These are phyloP conservation scores for Cryptophagus acutangulus DNA, from an alignment of 2,888 invertebrate species.

Conservation along the genomic window DNA sequence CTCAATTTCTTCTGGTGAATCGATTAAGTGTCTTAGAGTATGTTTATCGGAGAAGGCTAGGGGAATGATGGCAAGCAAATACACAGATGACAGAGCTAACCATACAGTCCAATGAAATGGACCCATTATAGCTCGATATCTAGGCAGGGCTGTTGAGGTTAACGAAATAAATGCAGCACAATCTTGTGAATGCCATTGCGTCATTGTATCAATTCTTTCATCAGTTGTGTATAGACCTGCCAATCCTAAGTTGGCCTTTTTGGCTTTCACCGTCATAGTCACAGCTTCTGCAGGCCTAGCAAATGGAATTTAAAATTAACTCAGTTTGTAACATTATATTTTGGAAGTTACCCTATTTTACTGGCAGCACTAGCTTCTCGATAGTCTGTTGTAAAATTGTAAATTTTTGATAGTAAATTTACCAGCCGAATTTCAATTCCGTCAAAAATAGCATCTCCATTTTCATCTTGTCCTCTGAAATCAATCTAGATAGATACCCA, in stretches of 20 bases:
- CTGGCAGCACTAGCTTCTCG: slow-evolving; percentile 53
- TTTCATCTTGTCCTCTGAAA: slow-evolving; percentile 41
- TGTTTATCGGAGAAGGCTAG: slow-evolving; percentile 69
- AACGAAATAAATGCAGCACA: slow-evolving; percentile 74
- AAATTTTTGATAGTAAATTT: slow-evolving; percentile 55
- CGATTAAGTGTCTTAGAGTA: slow-evolving; percentile 59
- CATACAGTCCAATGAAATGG: slow-evolving; percentile 80
- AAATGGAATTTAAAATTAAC: too few relatives aligned
- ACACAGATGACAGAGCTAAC: slow-evolving; percentile 66
- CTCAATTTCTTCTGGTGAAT: slow-evolving; percentile 68
- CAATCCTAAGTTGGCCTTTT: slow-evolving; percentile 62
- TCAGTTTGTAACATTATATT: slow-evolving; percentile 1
- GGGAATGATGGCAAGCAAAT: slow-evolving; percentile 69
- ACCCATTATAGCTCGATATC: slow-evolving; percentile 77
- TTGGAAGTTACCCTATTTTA: slow-evolving; percentile 47
- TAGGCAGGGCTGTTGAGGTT: slow-evolving; percentile 70
- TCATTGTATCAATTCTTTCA: slow-evolving; percentile 51
- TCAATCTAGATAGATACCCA: neutral
- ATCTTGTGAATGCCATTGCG: slow-evolving; percentile 64
- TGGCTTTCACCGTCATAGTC: slow-evolving; percentile 51
- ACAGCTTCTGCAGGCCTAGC: slow-evolving; percentile 62
- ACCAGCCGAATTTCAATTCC: slow-evolving; percentile 70
- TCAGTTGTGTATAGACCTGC: slow-evolving; percentile 67
- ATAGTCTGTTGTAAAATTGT: slow-evolving; percentile 71
- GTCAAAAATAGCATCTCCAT: slow-evolving; percentile 61